phyloP scores from a whole-genome alignment of 2,888 invertebrate genomes.

The Agonopterix heracliana region DNA sequence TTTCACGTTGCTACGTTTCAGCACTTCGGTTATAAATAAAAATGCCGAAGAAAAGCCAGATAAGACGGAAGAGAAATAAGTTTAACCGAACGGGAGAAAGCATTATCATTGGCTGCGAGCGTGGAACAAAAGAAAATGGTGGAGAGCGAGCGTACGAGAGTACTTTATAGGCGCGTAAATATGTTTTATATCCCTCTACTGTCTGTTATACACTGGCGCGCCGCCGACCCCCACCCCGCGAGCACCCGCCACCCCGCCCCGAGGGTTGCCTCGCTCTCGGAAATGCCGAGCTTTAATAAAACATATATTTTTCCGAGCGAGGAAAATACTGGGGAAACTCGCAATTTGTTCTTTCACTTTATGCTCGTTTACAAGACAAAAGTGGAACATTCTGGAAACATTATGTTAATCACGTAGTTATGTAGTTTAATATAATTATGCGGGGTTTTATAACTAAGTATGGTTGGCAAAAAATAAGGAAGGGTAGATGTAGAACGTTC shows the following conservation, averaged over 20 bases:
- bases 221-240: conserved; percentile 47
- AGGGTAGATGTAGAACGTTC: conserved; percentile 6
- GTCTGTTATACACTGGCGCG: conserved; percentile 75
- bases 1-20: conserved; percentile 57
- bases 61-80: conserved; percentile 73
- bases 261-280: conserved; percentile 72
- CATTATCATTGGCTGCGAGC: conserved; percentile 74
- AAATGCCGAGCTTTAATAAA: conserved; percentile 77
- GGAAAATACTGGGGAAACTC: conserved; percentile 77
- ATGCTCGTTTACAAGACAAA: conserved; percentile 77
- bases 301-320: conserved; percentile 77
- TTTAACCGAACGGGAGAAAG: conserved; percentile 73
- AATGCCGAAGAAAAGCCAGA: conserved; percentile 68
- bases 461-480: conserved; percentile 8
- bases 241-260: conserved; percentile 43
- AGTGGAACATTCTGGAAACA: conserved; percentile 74
- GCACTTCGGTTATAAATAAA: conserved; percentile 70
- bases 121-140: conserved; percentile 75
- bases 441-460: conserved; percentile 24
- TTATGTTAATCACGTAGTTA: conserved; percentile 73
- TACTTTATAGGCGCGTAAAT: conserved; percentile 77
- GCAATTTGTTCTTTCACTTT: conserved; percentile 77
- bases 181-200: conserved; percentile 77
- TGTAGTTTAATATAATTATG: conserved; percentile 53
- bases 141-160: conserved; percentile 74